Conservation (phyloP, 2,113 vertebrate genomes). For the Bos taurus region ARS-UCD2.0 NC_037352.1:15527501-15528000, state of each 20-base stretch:
- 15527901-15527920: background rate
- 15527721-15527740: background rate
- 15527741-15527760: background rate
- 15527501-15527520: background rate
- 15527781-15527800: background rate
- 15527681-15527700: background rate
- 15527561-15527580: background rate
- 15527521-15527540: background rate
- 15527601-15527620: background rate
- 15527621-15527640: background rate
- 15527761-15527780: background rate
- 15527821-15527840: background rate
- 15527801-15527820: background rate
- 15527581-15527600: background rate
- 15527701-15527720: background rate
- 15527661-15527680: background rate
- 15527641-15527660: background rate
- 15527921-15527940: background rate
- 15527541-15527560: background rate
- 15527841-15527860: background rate
- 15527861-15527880: background rate
- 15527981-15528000: background rate
- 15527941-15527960: background rate
- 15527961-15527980: background rate
- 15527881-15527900: background rate